Conservation (phyloP, 2,113 vertebrate species). For the Cariama cristata region DNA sequence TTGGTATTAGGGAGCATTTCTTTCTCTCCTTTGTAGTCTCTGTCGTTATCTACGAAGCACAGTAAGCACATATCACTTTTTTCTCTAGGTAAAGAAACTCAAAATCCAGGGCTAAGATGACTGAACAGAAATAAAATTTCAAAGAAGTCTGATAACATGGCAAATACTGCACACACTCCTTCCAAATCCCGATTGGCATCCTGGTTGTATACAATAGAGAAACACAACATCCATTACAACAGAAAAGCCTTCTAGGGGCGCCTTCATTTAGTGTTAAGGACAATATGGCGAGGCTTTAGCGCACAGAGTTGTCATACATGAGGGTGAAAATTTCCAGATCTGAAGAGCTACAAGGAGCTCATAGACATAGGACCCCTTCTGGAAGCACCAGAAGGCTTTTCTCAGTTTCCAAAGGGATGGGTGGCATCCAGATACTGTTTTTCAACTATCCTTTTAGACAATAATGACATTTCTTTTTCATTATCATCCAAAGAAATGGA, state of each 20-base stretch:
- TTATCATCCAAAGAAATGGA: slow-evolving; percentile 8
- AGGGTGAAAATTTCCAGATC: not conserved
- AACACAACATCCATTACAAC: not conserved
- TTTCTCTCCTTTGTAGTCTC: not conserved
- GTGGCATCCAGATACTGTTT: slow-evolving; percentile 51
- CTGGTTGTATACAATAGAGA: not conserved
- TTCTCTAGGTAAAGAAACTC: not conserved
- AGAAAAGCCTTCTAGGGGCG: not conserved
- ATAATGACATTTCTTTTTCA: not conserved
- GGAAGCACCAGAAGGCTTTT: not conserved
- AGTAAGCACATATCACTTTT: not conserved
- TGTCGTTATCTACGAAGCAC: not conserved
- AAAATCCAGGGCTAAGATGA: not conserved
- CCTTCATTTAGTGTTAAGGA: not conserved
- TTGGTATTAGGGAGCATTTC: not conserved
- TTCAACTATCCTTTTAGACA: not conserved
- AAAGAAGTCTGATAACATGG: not conserved
- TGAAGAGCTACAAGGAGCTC: not conserved
- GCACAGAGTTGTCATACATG: not conserved
- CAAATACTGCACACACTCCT: not conserved
- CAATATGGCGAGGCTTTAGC: not conserved
- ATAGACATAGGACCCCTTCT: not conserved
- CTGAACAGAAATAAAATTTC: not conserved
- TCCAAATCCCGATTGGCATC: not conserved
- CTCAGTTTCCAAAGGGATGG: not conserved